Conservation (phyloP, 2,888 invertebrate species). For the Stenolophus ochropezus region DNA sequence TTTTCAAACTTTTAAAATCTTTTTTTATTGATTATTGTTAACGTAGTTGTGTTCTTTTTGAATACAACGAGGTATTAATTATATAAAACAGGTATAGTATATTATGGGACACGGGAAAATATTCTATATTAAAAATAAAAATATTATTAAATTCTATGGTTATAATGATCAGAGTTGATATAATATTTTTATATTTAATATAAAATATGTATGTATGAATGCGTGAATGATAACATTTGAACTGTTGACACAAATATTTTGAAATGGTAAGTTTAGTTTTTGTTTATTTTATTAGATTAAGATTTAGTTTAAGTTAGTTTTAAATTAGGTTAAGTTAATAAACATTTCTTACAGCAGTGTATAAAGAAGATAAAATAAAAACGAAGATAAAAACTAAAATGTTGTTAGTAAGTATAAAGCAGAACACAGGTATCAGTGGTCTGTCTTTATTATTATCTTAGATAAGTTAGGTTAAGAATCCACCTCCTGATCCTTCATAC, state of each 20-base stretch:
- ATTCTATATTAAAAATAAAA: conserved; percentile 11
- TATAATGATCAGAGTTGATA: conserved; percentile 33
- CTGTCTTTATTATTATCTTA: conserved; percentile 30
- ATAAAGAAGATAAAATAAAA: conserved; percentile 9
- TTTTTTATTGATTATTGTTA: not conserved
- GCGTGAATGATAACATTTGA: not conserved
- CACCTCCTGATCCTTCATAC: not conserved
- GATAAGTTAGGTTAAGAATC: not conserved
- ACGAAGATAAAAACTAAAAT: conserved; percentile 8
- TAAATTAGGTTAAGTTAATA: not conserved
- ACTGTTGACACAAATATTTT: not conserved
- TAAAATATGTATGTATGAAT: not conserved
- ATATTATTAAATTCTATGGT: conserved; percentile 30
- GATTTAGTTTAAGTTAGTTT: not conserved
- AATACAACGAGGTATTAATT: conserved; percentile 63
- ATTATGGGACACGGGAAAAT: not conserved
- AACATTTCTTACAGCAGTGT: conserved; percentile 25
- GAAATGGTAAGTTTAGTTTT: not conserved
- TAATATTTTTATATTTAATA: conserved; percentile 33
- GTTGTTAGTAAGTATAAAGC: conserved; percentile 46
- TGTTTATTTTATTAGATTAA: not conserved
- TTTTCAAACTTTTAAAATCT: not conserved
- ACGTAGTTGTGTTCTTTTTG: conserved; percentile 64
- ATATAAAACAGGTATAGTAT: conserved; percentile 30
- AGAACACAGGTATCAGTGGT: conserved; percentile 58